phyloP scores from a whole-genome alignment of 1,140 invertebrate species.

The Lordiphosa stackelbergi region DNA sequence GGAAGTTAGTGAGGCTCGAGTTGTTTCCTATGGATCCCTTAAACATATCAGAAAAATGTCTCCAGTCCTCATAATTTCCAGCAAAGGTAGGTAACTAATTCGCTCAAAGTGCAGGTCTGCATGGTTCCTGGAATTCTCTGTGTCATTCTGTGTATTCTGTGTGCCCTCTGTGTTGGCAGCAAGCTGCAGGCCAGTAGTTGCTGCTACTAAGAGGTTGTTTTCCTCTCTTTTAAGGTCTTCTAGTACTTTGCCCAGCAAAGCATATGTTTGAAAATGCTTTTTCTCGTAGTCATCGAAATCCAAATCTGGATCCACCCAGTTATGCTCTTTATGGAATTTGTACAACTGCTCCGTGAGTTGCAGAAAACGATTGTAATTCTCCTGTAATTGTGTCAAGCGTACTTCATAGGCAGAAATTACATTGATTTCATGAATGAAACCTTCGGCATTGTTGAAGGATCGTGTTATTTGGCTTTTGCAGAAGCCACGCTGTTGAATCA shows the following conservation, averaged over 20 bases:
- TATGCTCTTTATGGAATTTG: neutral
- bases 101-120: constrained; percentile 1
- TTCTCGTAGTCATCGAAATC: constrained; percentile 1
- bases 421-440: neutral
- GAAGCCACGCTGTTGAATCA: too few species aligned
- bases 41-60: constrained; percentile 2
- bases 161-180: too few species aligned
- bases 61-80: neutral
- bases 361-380: too few species aligned
- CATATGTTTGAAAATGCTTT: too few species aligned
- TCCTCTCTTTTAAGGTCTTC: too few species aligned
- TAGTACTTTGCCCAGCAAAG: too few species aligned
- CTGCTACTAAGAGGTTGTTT: too few species aligned
- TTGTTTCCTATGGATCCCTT: neutral
- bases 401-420: neutral
- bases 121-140: neutral
- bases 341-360: too few species aligned
- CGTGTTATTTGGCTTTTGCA: too few species aligned
- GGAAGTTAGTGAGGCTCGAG: too few species aligned
- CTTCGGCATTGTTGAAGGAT: neutral
- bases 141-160: neutral
- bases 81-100: neutral
- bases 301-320: neutral
- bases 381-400: neutral
- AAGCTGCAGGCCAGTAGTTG: too few species aligned